phyloP scores from a whole-genome alignment of 2,888 invertebrate species.

The Catotricha subobsoleta region DNA sequence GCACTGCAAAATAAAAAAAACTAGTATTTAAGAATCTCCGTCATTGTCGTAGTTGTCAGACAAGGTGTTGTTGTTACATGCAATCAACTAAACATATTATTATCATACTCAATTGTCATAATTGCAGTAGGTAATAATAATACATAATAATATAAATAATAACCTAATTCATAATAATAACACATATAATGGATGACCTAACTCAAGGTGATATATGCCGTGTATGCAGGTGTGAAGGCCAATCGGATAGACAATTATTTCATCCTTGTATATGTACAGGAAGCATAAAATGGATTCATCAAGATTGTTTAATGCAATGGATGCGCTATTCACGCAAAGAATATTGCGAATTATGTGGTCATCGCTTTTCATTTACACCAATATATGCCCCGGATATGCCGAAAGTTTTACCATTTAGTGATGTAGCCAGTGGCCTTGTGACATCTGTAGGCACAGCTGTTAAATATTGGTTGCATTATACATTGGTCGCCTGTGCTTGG shows the following conservation, averaged over 20 bases:
- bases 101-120: too few species aligned
- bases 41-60: too few species aligned
- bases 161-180: too few species aligned
- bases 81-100: too few species aligned
- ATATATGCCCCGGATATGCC: slow-evolving; percentile 99
- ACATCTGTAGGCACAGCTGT: slow-evolving; percentile 82
- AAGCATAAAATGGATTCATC: slow-evolving; percentile 97
- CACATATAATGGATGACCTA: slow-evolving; percentile 26
- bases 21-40: too few species aligned
- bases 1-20: too few species aligned
- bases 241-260: slow-evolving; percentile 80
- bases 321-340: slow-evolving; percentile 97
- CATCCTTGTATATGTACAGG: slow-evolving; percentile 99
- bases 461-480: slow-evolving; percentile 94
- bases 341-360: slow-evolving; percentile 94
- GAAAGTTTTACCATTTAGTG: slow-evolving; percentile 79
- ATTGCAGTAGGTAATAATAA: too few species aligned
- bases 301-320: slow-evolving; percentile 97
- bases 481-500: slow-evolving; percentile 93
- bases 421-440: slow-evolving; percentile 78
- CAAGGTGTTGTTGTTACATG: too few species aligned
- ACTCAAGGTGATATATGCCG: slow-evolving; percentile 77
- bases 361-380: slow-evolving; percentile 94
- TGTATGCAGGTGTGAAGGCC: slow-evolving; percentile 90
- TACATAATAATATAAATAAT: too few species aligned